Percentiles rank a stretch among this genome's conserved stretches.
phyloP scores from a whole-genome alignment of 1,140 invertebrate species.

The Periplaneta americana region DNA sequence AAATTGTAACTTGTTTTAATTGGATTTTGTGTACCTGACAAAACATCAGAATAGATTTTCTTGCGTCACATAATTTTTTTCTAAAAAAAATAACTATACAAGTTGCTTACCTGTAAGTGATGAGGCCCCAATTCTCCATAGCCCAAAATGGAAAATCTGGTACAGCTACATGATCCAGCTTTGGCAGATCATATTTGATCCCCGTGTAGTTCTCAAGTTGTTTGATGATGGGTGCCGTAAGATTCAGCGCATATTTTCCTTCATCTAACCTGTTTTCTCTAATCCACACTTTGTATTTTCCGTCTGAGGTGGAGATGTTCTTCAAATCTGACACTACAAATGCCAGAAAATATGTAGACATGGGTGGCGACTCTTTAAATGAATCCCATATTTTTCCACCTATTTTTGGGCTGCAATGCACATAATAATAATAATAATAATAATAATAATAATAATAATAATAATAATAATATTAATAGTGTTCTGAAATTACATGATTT shows the following conservation, averaged over 20 bases:
- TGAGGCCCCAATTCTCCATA: slow-evolving; percentile 58
- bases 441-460: no score
- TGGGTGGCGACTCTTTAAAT: slow-evolving; percentile 32
- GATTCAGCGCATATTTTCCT: slow-evolving; percentile 66
- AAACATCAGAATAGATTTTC: no score
- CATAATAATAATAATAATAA: no score
- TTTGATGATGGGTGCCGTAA: slow-evolving; percentile 63
- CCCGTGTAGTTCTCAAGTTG: not conserved
- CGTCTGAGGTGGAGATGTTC: not conserved
- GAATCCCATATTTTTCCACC: not conserved
- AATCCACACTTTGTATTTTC: not conserved
- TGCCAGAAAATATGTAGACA: slow-evolving; percentile 74
- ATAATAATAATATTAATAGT: no score
- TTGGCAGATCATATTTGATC: slow-evolving; percentile 6
- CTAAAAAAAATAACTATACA: not conserved
- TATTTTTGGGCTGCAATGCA: not conserved
- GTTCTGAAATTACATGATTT: no score
- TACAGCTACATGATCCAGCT: slow-evolving; percentile 37
- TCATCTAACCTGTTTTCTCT: slow-evolving; percentile 50
- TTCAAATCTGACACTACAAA: slow-evolving; percentile 64
- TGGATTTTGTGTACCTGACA: no score
- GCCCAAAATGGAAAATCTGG: slow-evolving; percentile 49
- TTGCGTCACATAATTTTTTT: no score
- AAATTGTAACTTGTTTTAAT: no score
- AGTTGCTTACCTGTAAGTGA: slow-evolving; percentile 35